phyloP scores from a whole-genome alignment of 2,888 invertebrate species.

The Phengaris arion region DNA sequence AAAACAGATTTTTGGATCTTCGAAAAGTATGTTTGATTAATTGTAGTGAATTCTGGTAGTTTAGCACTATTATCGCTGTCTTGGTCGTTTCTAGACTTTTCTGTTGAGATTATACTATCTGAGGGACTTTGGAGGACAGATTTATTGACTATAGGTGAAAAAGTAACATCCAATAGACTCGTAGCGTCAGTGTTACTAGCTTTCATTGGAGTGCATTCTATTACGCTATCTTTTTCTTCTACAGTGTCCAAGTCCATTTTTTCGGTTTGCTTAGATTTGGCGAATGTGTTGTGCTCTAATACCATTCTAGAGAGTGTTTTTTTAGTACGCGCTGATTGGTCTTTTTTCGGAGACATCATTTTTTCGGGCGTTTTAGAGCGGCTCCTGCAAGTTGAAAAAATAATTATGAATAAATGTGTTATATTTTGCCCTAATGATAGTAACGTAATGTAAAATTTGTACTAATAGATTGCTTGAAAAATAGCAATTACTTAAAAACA shows the following conservation, averaged over 20 bases:
- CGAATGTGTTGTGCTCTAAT: slow-evolving; percentile 67
- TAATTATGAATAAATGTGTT: not conserved
- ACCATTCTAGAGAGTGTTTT: slow-evolving; percentile 68
- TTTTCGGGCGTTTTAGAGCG: slow-evolving; percentile 72
- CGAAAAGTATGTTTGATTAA: slow-evolving; percentile 52
- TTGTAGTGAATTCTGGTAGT: slow-evolving; percentile 55
- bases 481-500: not conserved
- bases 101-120: slow-evolving; percentile 52
- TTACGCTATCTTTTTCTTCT: slow-evolving; percentile 48
- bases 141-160: slow-evolving; percentile 69
- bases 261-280: slow-evolving; percentile 59
- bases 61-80: slow-evolving; percentile 41
- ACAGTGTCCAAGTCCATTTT: slow-evolving; percentile 46
- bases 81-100: slow-evolving; percentile 45
- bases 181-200: slow-evolving; percentile 48
- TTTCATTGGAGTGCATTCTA: slow-evolving; percentile 70
- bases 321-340: slow-evolving; percentile 52
- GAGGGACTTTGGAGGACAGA: slow-evolving; percentile 62
- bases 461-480: not conserved
- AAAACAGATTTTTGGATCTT: slow-evolving; percentile 55
- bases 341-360: slow-evolving; percentile 59
- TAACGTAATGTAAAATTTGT: not conserved
- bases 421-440: no score
- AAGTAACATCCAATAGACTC: slow-evolving; percentile 61
- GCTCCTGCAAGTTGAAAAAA: slow-evolving; percentile 48